Evolutionary conservation across 2,797 vertebrate genomes (phyloP).

Genomic region (Hoplostethus mediterraneus): DNA sequence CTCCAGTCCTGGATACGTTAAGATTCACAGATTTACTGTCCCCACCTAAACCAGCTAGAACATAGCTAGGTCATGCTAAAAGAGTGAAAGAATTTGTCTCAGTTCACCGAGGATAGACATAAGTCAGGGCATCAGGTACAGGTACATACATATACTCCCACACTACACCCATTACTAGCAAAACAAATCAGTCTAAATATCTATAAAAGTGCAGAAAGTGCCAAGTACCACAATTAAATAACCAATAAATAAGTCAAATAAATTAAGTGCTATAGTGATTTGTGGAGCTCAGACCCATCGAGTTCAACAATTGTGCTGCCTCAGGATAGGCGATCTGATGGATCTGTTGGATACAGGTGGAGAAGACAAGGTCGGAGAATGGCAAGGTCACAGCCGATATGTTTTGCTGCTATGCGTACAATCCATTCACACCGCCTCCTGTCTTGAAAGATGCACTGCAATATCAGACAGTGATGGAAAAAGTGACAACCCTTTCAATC

Average conservation of each 20-base stretch:
- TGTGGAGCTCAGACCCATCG: not conserved
- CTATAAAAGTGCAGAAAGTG: not conserved
- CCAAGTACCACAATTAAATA: not conserved
- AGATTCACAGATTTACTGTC: no score
- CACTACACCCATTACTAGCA: no score
- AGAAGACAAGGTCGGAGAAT: not conserved
- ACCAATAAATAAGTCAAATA: not conserved
- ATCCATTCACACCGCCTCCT: not conserved
- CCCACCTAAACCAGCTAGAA: no score
- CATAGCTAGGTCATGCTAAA: no score
- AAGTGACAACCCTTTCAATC: no score
- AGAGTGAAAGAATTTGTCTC: no score
- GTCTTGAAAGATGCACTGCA: not conserved
- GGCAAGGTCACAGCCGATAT: not conserved
- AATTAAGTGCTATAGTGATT: not conserved
- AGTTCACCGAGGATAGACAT: no score
- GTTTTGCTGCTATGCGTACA: not conserved
- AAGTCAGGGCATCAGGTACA: no score
- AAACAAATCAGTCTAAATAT: not conserved
- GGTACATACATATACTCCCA: no score
- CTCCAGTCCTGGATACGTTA: conserved; percentile 10
- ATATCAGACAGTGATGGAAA: no score
- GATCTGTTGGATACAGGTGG: not conserved
- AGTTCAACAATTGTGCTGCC: not conserved
- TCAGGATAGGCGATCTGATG: not conserved